Conservation (phyloP, 2,888 invertebrate species). For the Leistus spinibarbis region DNA sequence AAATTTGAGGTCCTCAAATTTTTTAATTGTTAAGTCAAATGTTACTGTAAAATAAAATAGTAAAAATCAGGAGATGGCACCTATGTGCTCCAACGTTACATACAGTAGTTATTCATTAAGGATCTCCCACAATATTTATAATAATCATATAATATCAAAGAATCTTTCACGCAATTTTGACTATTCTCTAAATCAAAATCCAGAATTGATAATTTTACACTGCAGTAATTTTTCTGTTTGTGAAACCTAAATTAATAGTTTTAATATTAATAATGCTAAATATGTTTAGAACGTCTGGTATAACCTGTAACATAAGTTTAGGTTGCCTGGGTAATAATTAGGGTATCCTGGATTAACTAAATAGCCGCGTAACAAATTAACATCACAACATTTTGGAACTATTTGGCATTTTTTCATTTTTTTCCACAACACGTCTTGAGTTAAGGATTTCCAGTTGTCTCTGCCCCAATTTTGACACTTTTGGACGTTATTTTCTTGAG, state of each 20-base stretch:
- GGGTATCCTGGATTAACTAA: conserved; percentile 59
- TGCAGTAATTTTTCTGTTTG: conserved; percentile 55
- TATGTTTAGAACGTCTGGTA: conserved; percentile 1
- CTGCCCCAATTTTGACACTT: conserved; percentile 18
- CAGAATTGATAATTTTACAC: conserved; percentile 53
- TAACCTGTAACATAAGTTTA: conserved; percentile 59
- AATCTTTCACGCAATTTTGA: conserved; percentile 56
- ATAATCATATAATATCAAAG: conserved; percentile 52
- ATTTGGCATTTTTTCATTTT: conserved; percentile 44
- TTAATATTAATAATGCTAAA: background rate
- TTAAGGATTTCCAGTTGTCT: conserved; percentile 28
- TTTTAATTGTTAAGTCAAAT: conserved; percentile 49
- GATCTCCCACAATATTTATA: conserved; percentile 56
- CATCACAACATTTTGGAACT: conserved; percentile 49
- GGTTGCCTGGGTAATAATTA: conserved; percentile 54
- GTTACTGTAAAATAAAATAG: background rate
- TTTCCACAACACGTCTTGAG: conserved; percentile 43
- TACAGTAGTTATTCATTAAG: conserved; percentile 52
- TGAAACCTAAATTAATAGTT: conserved; percentile 51
- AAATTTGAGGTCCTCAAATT: conserved; percentile 54
- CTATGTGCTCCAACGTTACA: conserved; percentile 47
- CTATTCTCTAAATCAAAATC: conserved; percentile 59
- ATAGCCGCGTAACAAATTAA: conserved; percentile 52
- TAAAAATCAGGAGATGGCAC: background rate
- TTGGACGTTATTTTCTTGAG: conserved; percentile 6